phyloP scores from a whole-genome alignment of 2,113 vertebrate species.

The Hystrix brachyura region DNA sequence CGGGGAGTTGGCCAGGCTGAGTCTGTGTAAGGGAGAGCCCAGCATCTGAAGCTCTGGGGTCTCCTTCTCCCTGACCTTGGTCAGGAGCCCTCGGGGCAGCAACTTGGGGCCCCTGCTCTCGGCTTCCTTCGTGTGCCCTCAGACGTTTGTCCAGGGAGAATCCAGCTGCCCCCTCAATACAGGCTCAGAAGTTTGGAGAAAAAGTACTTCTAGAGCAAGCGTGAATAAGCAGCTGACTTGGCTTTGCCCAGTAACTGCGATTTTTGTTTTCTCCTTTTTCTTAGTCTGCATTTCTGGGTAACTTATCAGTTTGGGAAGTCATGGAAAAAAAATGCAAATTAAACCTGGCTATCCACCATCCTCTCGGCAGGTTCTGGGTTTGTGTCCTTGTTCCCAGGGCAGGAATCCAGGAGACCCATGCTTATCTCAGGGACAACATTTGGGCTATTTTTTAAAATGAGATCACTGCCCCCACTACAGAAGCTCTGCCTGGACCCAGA shows the following conservation, averaged over 20 bases:
- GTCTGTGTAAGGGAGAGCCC: neutral
- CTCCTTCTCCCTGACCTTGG: neutral
- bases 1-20: neutral
- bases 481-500: neutral
- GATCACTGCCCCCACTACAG: no score
- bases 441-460: neutral
- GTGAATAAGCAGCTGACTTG: neutral
- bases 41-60: neutral
- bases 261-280: neutral
- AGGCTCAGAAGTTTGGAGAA: neutral
- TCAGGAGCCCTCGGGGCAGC: neutral
- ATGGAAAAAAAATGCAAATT: neutral
- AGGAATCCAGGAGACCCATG: no score
- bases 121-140: neutral
- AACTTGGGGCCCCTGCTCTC: no score
- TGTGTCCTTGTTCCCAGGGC: neutral
- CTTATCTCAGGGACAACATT: neutral
- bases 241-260: accelerated
- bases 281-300: neutral
- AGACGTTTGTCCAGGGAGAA: neutral
- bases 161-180: neutral
- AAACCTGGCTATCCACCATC: neutral
- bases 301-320: neutral
- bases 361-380: neutral
- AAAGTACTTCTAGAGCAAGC: neutral